Conservation (phyloP, 2,113 vertebrate genomes). For the Labeo catla region DNA sequence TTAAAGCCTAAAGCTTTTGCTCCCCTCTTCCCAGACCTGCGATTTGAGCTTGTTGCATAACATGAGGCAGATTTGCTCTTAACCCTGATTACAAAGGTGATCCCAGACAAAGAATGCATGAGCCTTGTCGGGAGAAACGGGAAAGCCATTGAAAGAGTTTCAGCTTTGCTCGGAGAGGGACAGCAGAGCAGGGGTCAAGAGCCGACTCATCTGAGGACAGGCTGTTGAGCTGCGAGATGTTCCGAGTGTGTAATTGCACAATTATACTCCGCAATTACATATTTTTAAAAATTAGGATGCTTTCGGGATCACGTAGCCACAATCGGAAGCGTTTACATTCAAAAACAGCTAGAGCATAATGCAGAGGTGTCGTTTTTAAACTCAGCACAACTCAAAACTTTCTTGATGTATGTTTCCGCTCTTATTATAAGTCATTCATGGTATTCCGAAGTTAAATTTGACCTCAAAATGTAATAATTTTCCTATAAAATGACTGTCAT, state of each 20-base stretch:
- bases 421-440: not conserved
- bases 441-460: not conserved
- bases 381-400: not conserved
- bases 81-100: slow-evolving; percentile 40
- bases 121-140: not conserved
- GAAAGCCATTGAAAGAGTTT: not conserved
- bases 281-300: not conserved
- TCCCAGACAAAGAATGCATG: slow-evolving; percentile 21
- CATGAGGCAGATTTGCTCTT: slow-evolving; percentile 44
- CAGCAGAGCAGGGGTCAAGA: not conserved
- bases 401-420: too few species aligned
- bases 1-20: slow-evolving; percentile 30
- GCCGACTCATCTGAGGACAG: not conserved
- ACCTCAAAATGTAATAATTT: not conserved
- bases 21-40: slow-evolving; percentile 13
- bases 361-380: not conserved
- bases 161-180: not conserved
- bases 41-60: slow-evolving; percentile 27
- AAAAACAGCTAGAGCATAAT: not conserved
- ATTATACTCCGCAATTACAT: not conserved
- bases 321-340: not conserved
- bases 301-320: not conserved
- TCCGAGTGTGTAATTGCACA: not conserved
- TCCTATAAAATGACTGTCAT: not conserved
- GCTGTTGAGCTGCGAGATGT: not conserved